Evolutionary conservation across 2,797 vertebrate genomes (phyloP), one percentile per base, ranked within the genome.

Genomic region (Brotula barbata): DNA sequence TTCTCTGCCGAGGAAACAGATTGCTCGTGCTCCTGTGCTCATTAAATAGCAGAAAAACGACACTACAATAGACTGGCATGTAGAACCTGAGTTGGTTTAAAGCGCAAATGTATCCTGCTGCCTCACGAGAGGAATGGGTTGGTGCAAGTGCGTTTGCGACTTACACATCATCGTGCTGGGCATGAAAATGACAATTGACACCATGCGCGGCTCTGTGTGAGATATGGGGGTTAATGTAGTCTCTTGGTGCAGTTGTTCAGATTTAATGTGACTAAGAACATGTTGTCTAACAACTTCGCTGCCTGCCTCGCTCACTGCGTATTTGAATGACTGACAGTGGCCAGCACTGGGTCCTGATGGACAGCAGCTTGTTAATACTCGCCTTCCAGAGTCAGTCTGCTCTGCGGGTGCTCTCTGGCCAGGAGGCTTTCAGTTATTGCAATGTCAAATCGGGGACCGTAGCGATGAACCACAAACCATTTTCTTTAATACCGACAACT

Each of bases 281-380:
- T 78, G 83, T 77, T 83, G 84, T 80, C 73, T 64, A 66, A 82
- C 75, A 77, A 74, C 75, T 77, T 70, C 67, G 71, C 71, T 71
- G 65, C 21, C 58, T 68, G 49, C 36, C 41, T 68, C 63, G 37
- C 41, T 33, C 43, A 48, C 51, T 46, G 55, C 42, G 67, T 58
- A 39, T 47, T 57, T 58, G 58, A 65, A 55, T 50, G 51, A 48
- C 41, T 81, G 73, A 75, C 73, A 64, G 43, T 34, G 45, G 20
- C 53, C 46, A 50, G 57, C 43, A 52, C 61, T 59, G 49, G 73
- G 53, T 55, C 64, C 73, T 84, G 75, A 82, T 46, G 64, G 80
- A 73, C 67, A 76, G 73, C 77, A 81, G 81, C 77, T 81, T 81
- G 66, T 77, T 74, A 64, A 43, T 68, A 43, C 23, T 63, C 68